Conservation (phyloP, 1,140 invertebrate species). For the Bombus breviceps region DNA sequence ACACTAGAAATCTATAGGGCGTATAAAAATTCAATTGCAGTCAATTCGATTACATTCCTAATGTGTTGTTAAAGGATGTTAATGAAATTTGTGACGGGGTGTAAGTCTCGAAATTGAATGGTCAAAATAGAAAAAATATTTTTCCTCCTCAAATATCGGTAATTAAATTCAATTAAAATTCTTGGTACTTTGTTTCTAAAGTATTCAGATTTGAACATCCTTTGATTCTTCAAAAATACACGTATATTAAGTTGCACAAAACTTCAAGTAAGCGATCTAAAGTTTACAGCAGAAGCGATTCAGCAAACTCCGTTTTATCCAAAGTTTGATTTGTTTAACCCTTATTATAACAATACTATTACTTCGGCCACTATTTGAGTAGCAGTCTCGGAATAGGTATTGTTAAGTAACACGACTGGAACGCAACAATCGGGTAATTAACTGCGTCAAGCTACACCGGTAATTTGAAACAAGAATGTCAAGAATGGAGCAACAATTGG, state of each 20-base stretch:
- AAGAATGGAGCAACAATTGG: too few relatives aligned
- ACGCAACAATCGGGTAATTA: conserved; percentile 32
- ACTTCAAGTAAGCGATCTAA: background rate
- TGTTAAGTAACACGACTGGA: conserved; percentile 3
- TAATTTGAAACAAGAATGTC: conserved; percentile 7
- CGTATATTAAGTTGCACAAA: background rate
- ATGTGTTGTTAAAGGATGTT: background rate
- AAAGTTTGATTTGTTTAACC: background rate
- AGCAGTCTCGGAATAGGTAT: background rate
- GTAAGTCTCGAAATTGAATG: background rate
- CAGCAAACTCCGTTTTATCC: background rate
- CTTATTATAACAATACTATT: background rate
- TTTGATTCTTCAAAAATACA: background rate
- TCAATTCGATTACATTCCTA: background rate
- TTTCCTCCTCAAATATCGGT: background rate
- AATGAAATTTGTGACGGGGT: background rate
- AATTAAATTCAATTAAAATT: background rate
- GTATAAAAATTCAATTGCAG: background rate
- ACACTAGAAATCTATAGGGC: too few relatives aligned
- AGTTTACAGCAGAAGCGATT: background rate
- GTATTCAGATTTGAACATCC: background rate
- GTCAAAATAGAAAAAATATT: background rate
- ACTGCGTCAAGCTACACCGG: background rate
- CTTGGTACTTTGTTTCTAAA: background rate
- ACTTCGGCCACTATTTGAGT: background rate